phyloP scores from a whole-genome alignment of 2,113 vertebrate species.

The Actenoides lindsayi region DNA sequence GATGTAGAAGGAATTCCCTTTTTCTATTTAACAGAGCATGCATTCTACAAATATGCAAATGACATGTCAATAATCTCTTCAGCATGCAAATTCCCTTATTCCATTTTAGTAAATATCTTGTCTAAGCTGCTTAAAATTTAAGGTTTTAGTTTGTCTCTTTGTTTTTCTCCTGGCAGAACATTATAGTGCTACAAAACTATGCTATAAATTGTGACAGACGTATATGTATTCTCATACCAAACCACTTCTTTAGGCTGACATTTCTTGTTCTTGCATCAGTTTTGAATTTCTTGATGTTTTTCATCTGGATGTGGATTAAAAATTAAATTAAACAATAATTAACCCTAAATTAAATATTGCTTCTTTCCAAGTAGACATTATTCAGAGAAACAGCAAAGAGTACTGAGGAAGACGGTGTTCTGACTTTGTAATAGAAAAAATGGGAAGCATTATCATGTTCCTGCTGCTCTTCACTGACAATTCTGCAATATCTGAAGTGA shows the following conservation, averaged over 20 bases:
- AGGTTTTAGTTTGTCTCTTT: constrained; percentile 27
- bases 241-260: neutral
- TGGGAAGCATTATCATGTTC: neutral
- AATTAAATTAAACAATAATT: neutral
- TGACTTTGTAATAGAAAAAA: neutral
- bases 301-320: neutral
- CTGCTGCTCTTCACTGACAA: neutral
- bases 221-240: neutral
- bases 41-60: constrained; percentile 18
- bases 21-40: neutral
- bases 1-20: neutral
- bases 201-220: neutral
- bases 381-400: neutral
- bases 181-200: neutral
- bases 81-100: constrained; percentile 30
- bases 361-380: neutral
- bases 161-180: constrained; percentile 15
- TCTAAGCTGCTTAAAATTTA: constrained; percentile 44
- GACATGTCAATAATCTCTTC: constrained; percentile 16
- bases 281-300: neutral
- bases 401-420: neutral
- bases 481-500: neutral
- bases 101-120: constrained; percentile 24
- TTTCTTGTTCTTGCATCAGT: neutral
- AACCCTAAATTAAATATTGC: neutral